Conservation (phyloP, 2,113 vertebrate species). For the Prunella fulvescens region DNA sequence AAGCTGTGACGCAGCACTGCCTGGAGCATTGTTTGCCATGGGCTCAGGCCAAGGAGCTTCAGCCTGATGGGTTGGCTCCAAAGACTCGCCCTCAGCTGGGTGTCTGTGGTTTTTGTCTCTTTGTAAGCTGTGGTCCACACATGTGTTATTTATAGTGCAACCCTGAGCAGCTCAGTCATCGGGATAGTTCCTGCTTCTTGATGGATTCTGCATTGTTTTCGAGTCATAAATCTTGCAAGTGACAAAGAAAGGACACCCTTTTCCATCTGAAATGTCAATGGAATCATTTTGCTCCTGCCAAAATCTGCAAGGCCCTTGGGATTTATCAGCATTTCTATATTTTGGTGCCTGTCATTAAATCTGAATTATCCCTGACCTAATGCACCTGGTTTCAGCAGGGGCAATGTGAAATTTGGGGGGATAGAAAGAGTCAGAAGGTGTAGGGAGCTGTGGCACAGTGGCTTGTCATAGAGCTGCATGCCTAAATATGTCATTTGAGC, state of each 20-base stretch:
- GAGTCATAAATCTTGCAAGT: not conserved
- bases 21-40: not conserved
- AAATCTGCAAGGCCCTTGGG: not conserved
- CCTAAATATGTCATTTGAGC: not conserved
- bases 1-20: not conserved
- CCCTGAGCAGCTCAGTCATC: not conserved
- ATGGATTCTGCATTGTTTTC: not conserved
- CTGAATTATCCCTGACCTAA: not conserved
- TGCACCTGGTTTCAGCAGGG: not conserved
- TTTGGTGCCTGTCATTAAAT: not conserved
- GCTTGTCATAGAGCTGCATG: not conserved
- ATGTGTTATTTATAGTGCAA: conserved; percentile 21
- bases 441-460: not conserved
- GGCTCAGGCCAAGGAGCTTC: not conserved
- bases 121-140: not conserved
- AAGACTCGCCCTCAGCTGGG: not conserved
- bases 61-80: not conserved
- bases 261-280: not conserved
- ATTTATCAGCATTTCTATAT: not conserved
- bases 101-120: conserved; percentile 6
- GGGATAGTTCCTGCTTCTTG: not conserved
- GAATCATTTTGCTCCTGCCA: not conserved
- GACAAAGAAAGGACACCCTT: conserved; percentile 10
- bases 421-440: not conserved
- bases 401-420: not conserved